Base-by-base conservation (phyloP, 2,888 invertebrate species). In the Cryptus viduatorius region DNA sequence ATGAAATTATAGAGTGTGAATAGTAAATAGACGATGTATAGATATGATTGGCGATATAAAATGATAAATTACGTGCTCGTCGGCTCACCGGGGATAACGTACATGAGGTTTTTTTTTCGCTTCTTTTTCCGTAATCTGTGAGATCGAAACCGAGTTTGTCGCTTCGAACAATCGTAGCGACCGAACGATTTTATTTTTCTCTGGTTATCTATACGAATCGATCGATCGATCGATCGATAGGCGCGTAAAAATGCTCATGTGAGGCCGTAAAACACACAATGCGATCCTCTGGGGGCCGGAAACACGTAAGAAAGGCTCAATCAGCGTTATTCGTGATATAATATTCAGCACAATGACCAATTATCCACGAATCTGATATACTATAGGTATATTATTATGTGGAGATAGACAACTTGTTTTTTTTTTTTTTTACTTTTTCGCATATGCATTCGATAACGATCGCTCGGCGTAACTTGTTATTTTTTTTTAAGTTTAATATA, bases 11-110 rank as follows among this genome's bases (percentile, higher is more conserved):
- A 81, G 84, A 81, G 81, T 81, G 76, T 76, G 68, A 80, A 84
- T 83, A 85, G 81, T 79, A 78, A 84, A 82, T 79, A 82, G 77
- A 75, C 69, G 56, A 78, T 64, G 56, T 76, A 86, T 79, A 84
- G 87, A 86, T 87, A 87, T 82, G 85, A 86, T 83, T 79, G 78
- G 50, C 82, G 87, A 86, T 84, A 86, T 85, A 84, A 85, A 86
- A 86, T 53, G 73, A 86, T 80, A 46, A 44, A 84, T 69, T 68
- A 71, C 65, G 68, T 75, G 80, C 16, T 73, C 73, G 44, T 78
- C 75, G 69, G 78, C 61, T 75, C 78, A 29, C n/a, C 68, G 84
- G 50, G 64, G 78, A 65, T 75, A 53, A 69, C 65, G 24, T 65
- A 65, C 64, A 65, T 65, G n/a, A 1, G 5, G 24, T 19, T 76